Evolutionary conservation across 2,113 vertebrate species (phyloP), one percentile per base, ranked within the genome.

Genomic region (Gambusia affinis): DNA sequence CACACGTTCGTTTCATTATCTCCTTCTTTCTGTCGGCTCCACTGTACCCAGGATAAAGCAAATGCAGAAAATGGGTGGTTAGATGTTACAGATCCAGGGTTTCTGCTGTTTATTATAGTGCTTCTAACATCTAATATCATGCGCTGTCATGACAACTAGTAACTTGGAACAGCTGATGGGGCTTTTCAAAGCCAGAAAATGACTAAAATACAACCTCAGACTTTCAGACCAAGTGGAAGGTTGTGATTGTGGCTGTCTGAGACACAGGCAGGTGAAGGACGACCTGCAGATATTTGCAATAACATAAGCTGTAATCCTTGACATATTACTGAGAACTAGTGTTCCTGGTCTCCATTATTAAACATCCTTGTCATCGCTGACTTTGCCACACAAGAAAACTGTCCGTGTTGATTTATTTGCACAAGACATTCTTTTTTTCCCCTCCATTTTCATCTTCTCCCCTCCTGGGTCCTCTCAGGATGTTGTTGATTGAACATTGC

Each of bases 401-500:
- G 62, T 64, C 30, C 22, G 7, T 64, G 62, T 33, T 64, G 15
- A 4, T 64, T 44, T 67, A 27, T 54, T 54, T 22, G 15, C 22
- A 11, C 47, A 54, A 30, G 28, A 7, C 17, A 29, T 69, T 14
- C 8, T 19, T 4, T 75, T 72, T 80, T 72, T 24, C 22, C 0
- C 62, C 31, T 69, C 67, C 63, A 33, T 68, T 79, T 60, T 67
- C 22, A 17, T 30, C 19, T 8, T 24, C 51, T 57, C 8, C 17
- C 24, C 51, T 17, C 10, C 24, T n/a, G 1, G 17, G 22, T 57
- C 51, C 4, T n/a, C 57, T 39, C 24, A 78, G 60, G 24, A 57
- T 76, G 67, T 78, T 51, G 75, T 79, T 72, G 69, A 76, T 87
- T 65, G 24, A 39, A 37, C 24, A 39, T 65, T 27, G 35, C 5